These are phyloP conservation scores for Oreochromis grahami DNA, from an alignment of 2,797 vertebrate species.

Conservation along the genomic window DNA sequence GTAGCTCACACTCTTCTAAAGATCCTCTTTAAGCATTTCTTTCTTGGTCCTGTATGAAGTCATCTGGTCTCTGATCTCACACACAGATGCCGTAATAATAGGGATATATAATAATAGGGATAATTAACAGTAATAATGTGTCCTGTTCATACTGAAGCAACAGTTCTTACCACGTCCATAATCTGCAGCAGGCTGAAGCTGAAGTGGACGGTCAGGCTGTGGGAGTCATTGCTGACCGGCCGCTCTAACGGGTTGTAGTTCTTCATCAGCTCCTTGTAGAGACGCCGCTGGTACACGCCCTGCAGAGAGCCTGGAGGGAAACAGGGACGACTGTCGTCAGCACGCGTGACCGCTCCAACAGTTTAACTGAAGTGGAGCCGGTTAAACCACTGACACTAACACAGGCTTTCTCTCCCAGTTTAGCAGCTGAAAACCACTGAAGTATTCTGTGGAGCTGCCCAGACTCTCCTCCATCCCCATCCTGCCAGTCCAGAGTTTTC, in stretches of 20 bases:
- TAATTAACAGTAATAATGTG: not conserved
- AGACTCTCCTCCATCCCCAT: not conserved
- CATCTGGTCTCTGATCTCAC: not conserved
- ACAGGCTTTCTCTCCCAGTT: not conserved
- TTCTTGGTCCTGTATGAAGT: not conserved
- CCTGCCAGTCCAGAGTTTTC: not conserved
- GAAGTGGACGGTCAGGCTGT: slow-evolving; percentile 72
- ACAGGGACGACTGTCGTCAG: not conserved
- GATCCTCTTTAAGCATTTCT: not conserved
- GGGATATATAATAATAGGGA: not conserved
- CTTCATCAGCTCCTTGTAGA: slow-evolving; percentile 73
- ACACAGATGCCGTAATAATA: not conserved
- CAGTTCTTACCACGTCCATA: slow-evolving; percentile 70
- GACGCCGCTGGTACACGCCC: slow-evolving; percentile 64
- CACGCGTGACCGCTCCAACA: not conserved
- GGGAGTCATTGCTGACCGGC: slow-evolving; percentile 72
- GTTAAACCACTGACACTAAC: not conserved
- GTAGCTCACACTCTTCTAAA: not conserved
- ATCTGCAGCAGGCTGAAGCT: slow-evolving; percentile 79
- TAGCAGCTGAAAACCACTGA: not conserved
- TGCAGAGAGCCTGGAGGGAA: slow-evolving; percentile 57
- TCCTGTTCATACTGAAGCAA: not conserved
- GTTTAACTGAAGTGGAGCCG: not conserved
- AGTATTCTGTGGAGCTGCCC: not conserved
- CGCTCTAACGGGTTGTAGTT: slow-evolving; percentile 71